Conservation (phyloP, 2,888 invertebrate species). For the Mermis nigrescens region DNA sequence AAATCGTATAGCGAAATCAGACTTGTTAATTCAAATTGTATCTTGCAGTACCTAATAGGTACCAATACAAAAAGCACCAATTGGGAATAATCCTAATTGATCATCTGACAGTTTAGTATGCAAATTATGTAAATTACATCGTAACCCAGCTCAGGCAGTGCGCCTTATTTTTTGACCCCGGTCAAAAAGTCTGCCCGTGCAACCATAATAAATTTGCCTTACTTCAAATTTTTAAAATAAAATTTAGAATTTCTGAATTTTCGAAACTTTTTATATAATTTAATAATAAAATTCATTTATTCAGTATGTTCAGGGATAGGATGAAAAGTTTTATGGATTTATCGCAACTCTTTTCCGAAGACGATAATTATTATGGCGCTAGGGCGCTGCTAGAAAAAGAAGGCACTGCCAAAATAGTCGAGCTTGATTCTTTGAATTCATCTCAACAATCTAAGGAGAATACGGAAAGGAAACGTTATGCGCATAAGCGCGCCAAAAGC, state of each 20-base stretch:
- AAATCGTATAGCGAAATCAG: too few species aligned
- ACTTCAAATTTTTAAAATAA: neutral
- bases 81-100: too few species aligned
- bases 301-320: constrained; percentile 36
- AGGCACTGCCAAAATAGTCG: constrained; percentile 92
- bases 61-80: too few species aligned
- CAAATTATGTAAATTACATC: too few species aligned
- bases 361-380: constrained; percentile 86
- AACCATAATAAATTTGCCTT: neutral
- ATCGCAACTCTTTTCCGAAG: constrained; percentile 87
- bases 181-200: too few species aligned
- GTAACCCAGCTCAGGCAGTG: too few species aligned
- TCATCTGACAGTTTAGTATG: too few species aligned
- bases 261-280: neutral
- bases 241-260: too few species aligned
- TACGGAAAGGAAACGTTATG: neutral
- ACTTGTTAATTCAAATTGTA: too few species aligned
- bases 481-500: constrained; percentile 38
- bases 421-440: constrained; percentile 28
- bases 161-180: too few species aligned
- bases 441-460: constrained; percentile 3
- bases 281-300: neutral
- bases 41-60: too few species aligned
- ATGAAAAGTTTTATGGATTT: constrained; percentile 77
- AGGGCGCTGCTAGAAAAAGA: constrained; percentile 69